Percentiles rank a stretch among this genome's conserved stretches.
These are phyloP conservation scores for Darevskia mixta DNA, from an alignment of 2,797 vertebrate species.

Conservation along the genomic window DNA sequence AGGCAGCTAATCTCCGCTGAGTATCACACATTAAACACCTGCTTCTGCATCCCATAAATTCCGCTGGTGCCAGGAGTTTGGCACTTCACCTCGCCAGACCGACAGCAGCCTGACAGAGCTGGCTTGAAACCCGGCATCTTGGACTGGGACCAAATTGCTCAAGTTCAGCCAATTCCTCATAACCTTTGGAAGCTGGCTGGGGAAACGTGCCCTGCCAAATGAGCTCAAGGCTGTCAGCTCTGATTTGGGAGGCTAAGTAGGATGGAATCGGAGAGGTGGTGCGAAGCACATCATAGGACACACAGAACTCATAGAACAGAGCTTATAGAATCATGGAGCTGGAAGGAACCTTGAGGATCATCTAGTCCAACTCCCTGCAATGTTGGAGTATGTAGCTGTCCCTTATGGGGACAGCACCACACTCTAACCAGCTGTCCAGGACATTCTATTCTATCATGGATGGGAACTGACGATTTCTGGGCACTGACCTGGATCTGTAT, in stretches of 20 bases:
- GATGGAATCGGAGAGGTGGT: not conserved
- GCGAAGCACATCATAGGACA: not conserved
- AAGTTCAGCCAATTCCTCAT: not conserved
- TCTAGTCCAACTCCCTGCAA: too few relatives aligned
- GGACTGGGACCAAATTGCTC: not conserved
- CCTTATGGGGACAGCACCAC: too few relatives aligned
- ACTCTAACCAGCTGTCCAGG: too few relatives aligned
- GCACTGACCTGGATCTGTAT: not conserved
- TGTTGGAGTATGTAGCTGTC: too few relatives aligned
- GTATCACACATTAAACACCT: not conserved
- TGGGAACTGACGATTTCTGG: too few relatives aligned
- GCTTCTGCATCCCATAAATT: not conserved
- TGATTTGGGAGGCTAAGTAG: not conserved
- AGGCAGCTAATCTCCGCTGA: not conserved
- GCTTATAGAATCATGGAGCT: too few relatives aligned
- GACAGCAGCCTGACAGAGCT: not conserved
- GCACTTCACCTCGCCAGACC: not conserved
- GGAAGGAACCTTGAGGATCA: too few relatives aligned
- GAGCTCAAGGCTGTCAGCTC: not conserved
- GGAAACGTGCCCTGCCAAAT: not conserved
- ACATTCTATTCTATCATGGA: too few relatives aligned
- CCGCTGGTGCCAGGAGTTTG: not conserved
- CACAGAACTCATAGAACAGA: not conserved
- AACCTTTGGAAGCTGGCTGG: conserved; percentile 3
- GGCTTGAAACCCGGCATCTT: not conserved